These are phyloP conservation scores for Macaria liturata DNA, from an alignment of 2,888 invertebrate species.

Conservation along the genomic window DNA sequence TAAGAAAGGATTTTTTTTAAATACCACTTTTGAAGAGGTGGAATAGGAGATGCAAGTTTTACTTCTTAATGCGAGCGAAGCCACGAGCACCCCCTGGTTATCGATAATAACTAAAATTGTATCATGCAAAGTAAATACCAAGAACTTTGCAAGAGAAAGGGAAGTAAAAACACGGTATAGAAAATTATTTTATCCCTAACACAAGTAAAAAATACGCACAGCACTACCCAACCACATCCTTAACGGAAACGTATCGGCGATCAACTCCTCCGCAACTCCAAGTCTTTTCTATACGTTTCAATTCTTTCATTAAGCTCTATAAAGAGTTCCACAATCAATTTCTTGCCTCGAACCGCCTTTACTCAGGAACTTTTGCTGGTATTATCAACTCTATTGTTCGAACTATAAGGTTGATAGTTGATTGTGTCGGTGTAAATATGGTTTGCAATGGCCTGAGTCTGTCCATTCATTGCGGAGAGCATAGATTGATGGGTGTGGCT, in stretches of 20 bases:
- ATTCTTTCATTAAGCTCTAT: constrained; percentile 79
- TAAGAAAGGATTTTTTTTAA: too few relatives aligned
- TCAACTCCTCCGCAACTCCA: constrained; percentile 16
- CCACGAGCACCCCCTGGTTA: too few relatives aligned
- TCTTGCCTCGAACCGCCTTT: constrained; percentile 58
- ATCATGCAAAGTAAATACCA: too few relatives aligned
- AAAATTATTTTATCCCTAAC: not conserved
- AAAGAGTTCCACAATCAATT: constrained; percentile 78
- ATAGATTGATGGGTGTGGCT: constrained; percentile 76
- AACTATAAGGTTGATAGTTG: constrained; percentile 40
- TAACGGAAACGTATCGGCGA: constrained; percentile 22
- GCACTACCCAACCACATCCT: not conserved
- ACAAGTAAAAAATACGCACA: not conserved
- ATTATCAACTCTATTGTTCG: constrained; percentile 33
- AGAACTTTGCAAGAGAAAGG: too few relatives aligned
- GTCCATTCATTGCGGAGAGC: constrained; percentile 79
- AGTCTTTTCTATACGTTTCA: constrained; percentile 70
- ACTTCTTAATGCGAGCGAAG: too few relatives aligned
- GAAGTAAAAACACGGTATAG: too few relatives aligned
- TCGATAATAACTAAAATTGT: too few relatives aligned
- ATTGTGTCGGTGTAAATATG: constrained; percentile 26
- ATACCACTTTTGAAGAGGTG: too few relatives aligned
- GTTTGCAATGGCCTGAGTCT: constrained; percentile 56
- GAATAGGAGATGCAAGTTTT: too few relatives aligned
- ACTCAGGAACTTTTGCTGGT: constrained; percentile 39